Conservation (phyloP, 2,797 vertebrate genomes). For the Neosalanx taihuensis region DNA sequence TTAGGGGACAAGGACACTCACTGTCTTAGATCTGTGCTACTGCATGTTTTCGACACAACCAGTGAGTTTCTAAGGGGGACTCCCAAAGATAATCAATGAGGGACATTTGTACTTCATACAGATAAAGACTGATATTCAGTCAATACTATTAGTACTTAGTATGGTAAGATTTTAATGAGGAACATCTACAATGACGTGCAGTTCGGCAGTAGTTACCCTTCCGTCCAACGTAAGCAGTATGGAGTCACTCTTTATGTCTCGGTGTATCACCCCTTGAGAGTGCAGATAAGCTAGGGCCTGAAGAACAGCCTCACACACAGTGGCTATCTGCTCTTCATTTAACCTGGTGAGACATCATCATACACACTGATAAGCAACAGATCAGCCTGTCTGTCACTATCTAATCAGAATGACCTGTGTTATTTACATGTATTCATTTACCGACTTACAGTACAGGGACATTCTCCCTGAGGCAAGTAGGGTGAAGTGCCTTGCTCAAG, state of each 20-base stretch:
- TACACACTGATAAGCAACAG: slow-evolving; percentile 3
- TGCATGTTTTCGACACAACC: neutral
- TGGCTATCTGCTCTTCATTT: slow-evolving; percentile 86
- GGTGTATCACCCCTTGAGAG: slow-evolving; percentile 84
- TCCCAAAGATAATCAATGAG: too few relatives aligned
- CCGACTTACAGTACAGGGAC: too few relatives aligned
- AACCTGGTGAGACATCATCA: slow-evolving; percentile 59
- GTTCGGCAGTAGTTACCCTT: slow-evolving; percentile 65
- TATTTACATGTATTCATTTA: too few relatives aligned
- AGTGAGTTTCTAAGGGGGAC: too few relatives aligned
- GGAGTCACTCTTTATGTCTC: slow-evolving; percentile 89
- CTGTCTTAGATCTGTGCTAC: neutral
- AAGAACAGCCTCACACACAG: slow-evolving; percentile 82
- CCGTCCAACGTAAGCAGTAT: slow-evolving; percentile 83
- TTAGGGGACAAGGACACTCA: too few relatives aligned
- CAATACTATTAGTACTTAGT: too few relatives aligned
- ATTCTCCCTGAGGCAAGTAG: too few relatives aligned
- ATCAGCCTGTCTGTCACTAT: neutral
- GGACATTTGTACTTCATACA: too few relatives aligned
- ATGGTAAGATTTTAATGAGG: too few relatives aligned
- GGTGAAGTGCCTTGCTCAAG: too few relatives aligned
- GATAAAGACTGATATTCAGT: too few relatives aligned
- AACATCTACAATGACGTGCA: neutral
- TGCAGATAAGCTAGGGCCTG: slow-evolving; percentile 84
- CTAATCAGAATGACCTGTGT: neutral